These are phyloP conservation scores for Phaenicophaeus curvirostris DNA, from an alignment of 2,797 vertebrate species.

Conservation along the genomic window DNA sequence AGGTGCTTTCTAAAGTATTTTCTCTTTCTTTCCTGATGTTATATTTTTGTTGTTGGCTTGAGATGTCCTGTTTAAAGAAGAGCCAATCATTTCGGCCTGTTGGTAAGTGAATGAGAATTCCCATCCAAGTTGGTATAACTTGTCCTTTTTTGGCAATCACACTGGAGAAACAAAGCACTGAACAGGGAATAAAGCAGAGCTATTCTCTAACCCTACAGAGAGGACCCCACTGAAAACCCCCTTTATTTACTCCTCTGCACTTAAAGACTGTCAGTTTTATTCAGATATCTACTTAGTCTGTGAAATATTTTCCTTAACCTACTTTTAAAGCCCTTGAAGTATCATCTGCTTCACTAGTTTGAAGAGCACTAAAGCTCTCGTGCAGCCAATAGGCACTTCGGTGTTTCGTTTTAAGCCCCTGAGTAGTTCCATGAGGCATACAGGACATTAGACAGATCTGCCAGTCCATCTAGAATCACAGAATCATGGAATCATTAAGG, in stretches of 20 bases:
- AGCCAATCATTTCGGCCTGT: not conserved
- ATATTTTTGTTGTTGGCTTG: not conserved
- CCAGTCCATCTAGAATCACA: not conserved
- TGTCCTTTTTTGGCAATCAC: not conserved
- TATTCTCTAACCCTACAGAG: not conserved
- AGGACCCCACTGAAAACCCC: not conserved
- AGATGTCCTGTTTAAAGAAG: not conserved
- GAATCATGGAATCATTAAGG: too few species aligned
- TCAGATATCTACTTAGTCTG: not conserved
- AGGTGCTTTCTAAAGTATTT: not conserved
- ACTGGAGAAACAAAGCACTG: not conserved
- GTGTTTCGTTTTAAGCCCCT: not conserved
- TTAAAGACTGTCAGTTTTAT: not conserved
- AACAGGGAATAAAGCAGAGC: not conserved
- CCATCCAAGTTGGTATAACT: not conserved
- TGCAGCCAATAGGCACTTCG: not conserved
- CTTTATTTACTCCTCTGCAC: not conserved
- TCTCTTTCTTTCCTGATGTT: not conserved
- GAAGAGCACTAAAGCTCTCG: not conserved
- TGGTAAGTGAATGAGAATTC: not conserved
- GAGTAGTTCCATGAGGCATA: not conserved
- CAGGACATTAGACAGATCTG: not conserved
- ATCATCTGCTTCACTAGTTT: slow-evolving; percentile 33
- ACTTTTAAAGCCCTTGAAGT: slow-evolving; percentile 30
- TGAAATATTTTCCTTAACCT: slow-evolving; percentile 35